Evolutionary conservation across 2,797 vertebrate genomes (phyloP), one percentile per base, ranked within the genome.

Genomic region (Lophotriccus pileatus): DNA sequence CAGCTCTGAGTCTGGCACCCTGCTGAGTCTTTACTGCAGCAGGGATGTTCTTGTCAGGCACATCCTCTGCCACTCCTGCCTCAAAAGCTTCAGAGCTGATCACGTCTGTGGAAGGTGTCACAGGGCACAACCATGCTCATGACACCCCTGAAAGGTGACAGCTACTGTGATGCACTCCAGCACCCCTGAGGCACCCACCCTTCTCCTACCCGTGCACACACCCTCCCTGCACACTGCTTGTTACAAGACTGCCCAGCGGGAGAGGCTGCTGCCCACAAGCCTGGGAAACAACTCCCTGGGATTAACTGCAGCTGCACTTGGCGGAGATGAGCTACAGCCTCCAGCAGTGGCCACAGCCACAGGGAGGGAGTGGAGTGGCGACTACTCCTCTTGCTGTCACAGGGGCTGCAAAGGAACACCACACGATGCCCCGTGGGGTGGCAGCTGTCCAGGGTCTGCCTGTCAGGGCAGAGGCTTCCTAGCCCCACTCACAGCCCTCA

Each of bases 301-400:
- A n/a, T 17, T 30, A 41, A 21, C 44, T 64, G 27, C 58, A 21
- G 44, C 30, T 13, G 58, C 37, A 13, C 20, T 23, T 14, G 6
- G 0, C 0, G 0, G 49, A 52, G 44, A 46, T 2, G 32, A 5
- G 44, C 23, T 9, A 25, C 41, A 64, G 41, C 62, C 62, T 64
- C 22, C 41, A 46, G 63, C 43, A 13, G 63, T 25, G 21, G 30
- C 43, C 3, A 17, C 37, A 17, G 43, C 36, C 49, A 36, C 17
- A 4, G 56, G 30, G 12, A n/a, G 22, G 19, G 4, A 22, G 14
- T 6, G 25, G 7, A 14, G 43, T 9, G 14, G 36, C 0, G 1
- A 8, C 27, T 7, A 0, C 6, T 30, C 23, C 36, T 41, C 25
- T 12, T 21, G 30, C 17, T 46, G 63, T 12, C 12, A 13, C 32